Conservation (phyloP, 2,113 vertebrate genomes). For the Zosterops lateralis region DNA sequence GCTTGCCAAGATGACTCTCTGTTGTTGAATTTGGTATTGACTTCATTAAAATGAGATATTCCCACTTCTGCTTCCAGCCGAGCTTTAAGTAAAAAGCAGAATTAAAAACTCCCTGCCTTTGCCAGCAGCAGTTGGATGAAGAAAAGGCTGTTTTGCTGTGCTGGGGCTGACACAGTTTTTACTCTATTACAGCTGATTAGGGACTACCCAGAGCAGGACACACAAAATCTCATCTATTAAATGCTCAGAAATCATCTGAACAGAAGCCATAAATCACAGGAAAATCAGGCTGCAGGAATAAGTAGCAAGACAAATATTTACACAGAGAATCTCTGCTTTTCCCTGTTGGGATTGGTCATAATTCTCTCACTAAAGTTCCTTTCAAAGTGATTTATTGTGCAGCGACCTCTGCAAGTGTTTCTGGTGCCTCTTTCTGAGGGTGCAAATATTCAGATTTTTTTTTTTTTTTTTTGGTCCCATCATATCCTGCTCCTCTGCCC, state of each 20-base stretch:
- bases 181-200: not conserved
- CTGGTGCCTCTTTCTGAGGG: not conserved
- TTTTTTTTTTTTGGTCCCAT: not conserved
- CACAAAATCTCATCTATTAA: not conserved
- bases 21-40: not conserved
- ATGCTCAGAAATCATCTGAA: not conserved
- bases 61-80: not conserved
- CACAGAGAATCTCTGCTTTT: not conserved
- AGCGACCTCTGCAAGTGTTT: not conserved
- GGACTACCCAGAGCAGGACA: not conserved
- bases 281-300: not conserved
- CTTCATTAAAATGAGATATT: not conserved
- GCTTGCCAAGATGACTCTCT: not conserved
- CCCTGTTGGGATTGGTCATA: not conserved
- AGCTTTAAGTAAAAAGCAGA: not conserved
- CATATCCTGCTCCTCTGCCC: not conserved
- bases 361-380: not conserved
- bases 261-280: not conserved
- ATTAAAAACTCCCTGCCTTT: not conserved
- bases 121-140: not conserved
- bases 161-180: not conserved
- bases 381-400: slow-evolving; percentile 12
- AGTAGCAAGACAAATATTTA: not conserved
- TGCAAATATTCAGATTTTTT: not conserved
- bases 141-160: not conserved